phyloP scores from a whole-genome alignment of 2,888 invertebrate genomes.

The Volucella bombylans region DNA sequence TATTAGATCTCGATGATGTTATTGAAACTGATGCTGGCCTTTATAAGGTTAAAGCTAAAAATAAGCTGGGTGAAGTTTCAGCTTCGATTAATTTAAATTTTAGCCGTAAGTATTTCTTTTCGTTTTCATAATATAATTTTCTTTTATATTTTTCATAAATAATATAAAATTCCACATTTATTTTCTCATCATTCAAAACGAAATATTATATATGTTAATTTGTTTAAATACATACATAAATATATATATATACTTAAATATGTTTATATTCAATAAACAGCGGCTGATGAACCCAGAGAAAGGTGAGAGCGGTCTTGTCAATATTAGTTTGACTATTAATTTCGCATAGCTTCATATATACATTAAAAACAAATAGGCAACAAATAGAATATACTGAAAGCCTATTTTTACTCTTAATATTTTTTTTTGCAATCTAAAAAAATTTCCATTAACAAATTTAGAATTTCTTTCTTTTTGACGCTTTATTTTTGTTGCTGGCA shows the following conservation, averaged over 20 bases:
- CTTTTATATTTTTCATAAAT: conserved; percentile 17
- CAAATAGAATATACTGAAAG: not conserved
- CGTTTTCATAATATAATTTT: not conserved
- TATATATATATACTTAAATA: not conserved
- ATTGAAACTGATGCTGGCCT: conserved; percentile 97
- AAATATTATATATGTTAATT: conserved; percentile 29
- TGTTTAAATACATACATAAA: conserved; percentile 23
- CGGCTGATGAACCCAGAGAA: conserved; percentile 97
- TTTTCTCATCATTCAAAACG: conserved; percentile 65
- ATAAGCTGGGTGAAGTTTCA: conserved; percentile 98
- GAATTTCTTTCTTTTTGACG: conserved; percentile 20
- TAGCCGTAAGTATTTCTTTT: conserved; percentile 91
- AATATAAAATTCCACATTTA: conserved; percentile 44
- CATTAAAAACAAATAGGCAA: not conserved
- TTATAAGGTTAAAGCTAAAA: conserved; percentile 98
- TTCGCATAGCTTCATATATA: conserved; percentile 22
- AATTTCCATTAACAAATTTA: conserved; percentile 9
- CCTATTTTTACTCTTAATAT: conserved; percentile 12
- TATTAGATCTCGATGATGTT: conserved; percentile 96
- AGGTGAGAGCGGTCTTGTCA: conserved; percentile 86
- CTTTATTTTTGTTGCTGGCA: conserved; percentile 19
- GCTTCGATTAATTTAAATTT: conserved; percentile 98
- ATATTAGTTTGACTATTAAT: conserved; percentile 23
- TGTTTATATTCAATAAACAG: conserved; percentile 84
- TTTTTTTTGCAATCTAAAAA: conserved; percentile 12